Conservation (phyloP, 1,140 invertebrate genomes). For the Laupala kohalensis region DNA sequence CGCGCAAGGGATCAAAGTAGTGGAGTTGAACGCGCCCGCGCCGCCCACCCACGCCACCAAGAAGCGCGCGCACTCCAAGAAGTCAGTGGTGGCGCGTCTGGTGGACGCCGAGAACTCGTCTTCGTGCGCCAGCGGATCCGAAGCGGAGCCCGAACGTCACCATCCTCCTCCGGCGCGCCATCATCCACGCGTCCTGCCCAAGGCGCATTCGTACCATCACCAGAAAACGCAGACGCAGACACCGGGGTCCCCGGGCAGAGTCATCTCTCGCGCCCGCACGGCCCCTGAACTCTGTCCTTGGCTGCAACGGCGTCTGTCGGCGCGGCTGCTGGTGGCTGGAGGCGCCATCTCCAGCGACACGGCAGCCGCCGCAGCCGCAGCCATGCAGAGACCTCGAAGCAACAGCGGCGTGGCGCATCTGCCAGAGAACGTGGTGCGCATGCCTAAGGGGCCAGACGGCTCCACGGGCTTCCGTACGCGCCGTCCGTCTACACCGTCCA, state of each 20-base stretch:
- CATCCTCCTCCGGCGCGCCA: conserved; percentile 3
- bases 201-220: neutral
- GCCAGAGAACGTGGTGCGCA: conserved; percentile 54
- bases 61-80: conserved; percentile 25
- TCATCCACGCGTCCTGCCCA: conserved; percentile 1
- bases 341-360: conserved; percentile 1
- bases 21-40: conserved; percentile 25
- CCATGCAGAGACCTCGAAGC: conserved; percentile 9
- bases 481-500: neutral
- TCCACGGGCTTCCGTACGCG: conserved; percentile 51
- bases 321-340: neutral
- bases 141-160: conserved; percentile 44
- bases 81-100: conserved; percentile 20
- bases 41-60: conserved; percentile 21
- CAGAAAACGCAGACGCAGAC: neutral
- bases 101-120: conserved; percentile 31
- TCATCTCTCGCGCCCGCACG: neutral
- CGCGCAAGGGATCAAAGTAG: conserved; percentile 27
- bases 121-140: conserved; percentile 52
- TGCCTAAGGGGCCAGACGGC: conserved; percentile 72
- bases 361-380: conserved; percentile 7
- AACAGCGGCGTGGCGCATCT: conserved; percentile 32
- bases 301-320: conserved; percentile 24
- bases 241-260: neutral
- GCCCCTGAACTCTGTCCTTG: conserved; percentile 6